Evolutionary conservation across 2,797 vertebrate species (phyloP), one percentile per base, ranked within the genome.

Genomic region (Brachyrhaphis roseni): DNA sequence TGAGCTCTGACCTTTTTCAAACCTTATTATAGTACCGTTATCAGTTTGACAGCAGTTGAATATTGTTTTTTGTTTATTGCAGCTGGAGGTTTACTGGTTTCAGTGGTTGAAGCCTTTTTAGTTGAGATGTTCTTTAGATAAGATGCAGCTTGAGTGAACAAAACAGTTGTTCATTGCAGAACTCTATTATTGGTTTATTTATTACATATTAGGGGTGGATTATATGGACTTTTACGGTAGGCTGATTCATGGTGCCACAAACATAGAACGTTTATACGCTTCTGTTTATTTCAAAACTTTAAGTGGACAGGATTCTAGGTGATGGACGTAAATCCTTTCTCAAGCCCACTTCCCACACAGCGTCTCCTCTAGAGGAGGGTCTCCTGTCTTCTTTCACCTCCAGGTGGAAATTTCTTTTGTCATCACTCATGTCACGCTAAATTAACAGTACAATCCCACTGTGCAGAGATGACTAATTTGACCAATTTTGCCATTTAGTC

Each of bases 51-150:
- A 28, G 5, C 4, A 15, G 51, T 18, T 75, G 26, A 43, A 45
- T 79, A 12, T 64, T 79, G 16, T 79, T 74, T 79, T 13, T 4
- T 71, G 57, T 34, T 76, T 70, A 41, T 43, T 41, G 66, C 66
- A 70, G 4, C 11, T 70, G 66, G 10, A n/a, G 13, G 26, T 43
- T 2, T 46, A 15, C 41, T 46, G 41, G 20, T 43, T 57, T 57
- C 4, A 34, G 13, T 57, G 6, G 51, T 28, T 57, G 28, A 62
- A 82, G 87, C 39, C 5, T 15, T 70, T 68, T 26, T 15, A n/a
- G 11, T 45, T 28, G 15, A 70, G 23, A n/a, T 43, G 41, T 45
- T 8, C 41, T n/a, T 68, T 31, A 23, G 18, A 26, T 45, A 23
- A 53, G 51, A 11, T 43, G 10, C 13, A 70, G 13, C 66, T 43